Percentiles rank a stretch among this genome's conserved stretches.
Evolutionary conservation across 2,797 vertebrate genomes (phyloP).

Genomic region (Cossypha dichroa): DNA sequence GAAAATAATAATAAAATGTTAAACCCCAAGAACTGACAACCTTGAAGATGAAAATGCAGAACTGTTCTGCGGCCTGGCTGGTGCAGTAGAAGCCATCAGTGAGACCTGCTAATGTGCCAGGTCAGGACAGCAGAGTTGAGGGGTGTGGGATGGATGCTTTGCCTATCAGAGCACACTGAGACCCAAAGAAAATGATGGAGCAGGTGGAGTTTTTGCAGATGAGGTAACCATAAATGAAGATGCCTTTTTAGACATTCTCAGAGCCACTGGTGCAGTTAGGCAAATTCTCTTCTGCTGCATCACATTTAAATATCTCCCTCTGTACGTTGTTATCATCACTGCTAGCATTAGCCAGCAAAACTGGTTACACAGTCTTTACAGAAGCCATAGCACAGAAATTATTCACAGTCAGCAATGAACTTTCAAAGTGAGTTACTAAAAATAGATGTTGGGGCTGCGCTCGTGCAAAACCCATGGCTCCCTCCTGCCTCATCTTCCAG

Average conservation of each 20-base stretch:
- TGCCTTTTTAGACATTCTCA: neutral
- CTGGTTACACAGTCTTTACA: neutral
- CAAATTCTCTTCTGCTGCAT: neutral
- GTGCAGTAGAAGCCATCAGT: neutral
- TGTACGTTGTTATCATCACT: neutral
- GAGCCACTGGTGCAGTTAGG: neutral
- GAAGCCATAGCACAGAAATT: neutral
- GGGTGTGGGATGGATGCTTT: accelerated
- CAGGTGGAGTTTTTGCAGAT: neutral
- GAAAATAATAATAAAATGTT: neutral
- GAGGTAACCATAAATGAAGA: neutral
- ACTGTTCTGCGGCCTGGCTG: neutral
- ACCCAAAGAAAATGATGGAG: neutral
- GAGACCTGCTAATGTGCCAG: neutral
- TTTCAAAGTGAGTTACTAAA: neutral
- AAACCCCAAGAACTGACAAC: neutral
- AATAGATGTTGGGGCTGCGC: neutral
- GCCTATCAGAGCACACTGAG: neutral
- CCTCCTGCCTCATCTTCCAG: neutral
- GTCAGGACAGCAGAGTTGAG: neutral
- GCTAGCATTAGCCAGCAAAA: neutral
- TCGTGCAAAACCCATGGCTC: neutral
- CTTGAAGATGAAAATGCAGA: neutral
- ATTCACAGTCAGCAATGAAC: neutral
- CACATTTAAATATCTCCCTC: neutral